phyloP scores from a whole-genome alignment of 2,888 invertebrate species.

The Kryphioiulus occultus region DNA sequence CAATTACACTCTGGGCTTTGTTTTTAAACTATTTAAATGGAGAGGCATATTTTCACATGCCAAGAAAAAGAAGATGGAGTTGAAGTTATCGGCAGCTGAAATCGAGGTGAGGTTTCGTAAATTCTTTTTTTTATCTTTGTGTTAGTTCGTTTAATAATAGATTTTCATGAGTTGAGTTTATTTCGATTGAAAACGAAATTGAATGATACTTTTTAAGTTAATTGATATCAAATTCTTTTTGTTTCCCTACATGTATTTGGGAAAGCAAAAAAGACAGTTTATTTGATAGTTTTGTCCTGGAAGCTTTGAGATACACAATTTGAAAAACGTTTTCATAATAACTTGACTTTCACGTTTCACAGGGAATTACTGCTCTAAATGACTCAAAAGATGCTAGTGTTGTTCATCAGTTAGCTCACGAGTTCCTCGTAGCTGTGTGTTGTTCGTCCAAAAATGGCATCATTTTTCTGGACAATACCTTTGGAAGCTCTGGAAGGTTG shows the following conservation, averaged over 20 bases:
- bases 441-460: slow-evolving; percentile 39
- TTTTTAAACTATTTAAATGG: slow-evolving; percentile 43
- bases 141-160: too few species aligned
- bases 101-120: background rate
- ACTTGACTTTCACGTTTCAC: background rate
- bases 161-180: background rate
- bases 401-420: slow-evolving; percentile 8
- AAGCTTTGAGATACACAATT: background rate
- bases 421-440: slow-evolving; percentile 29
- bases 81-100: background rate
- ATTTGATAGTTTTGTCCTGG: background rate
- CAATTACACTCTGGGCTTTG: background rate
- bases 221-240: background rate
- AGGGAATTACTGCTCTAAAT: background rate
- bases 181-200: background rate
- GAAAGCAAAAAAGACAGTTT: background rate
- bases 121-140: too few species aligned
- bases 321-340: background rate
- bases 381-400: background rate
- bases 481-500: slow-evolving; percentile 24
- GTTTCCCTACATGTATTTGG: background rate
- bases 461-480: slow-evolving; percentile 31
- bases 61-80: background rate
- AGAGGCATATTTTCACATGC: background rate
- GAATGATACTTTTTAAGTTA: background rate